Evolutionary conservation across 2,888 invertebrate genomes (phyloP), one percentile per base, ranked within the genome.

Genomic region (Dolichopus griseipennis): DNA sequence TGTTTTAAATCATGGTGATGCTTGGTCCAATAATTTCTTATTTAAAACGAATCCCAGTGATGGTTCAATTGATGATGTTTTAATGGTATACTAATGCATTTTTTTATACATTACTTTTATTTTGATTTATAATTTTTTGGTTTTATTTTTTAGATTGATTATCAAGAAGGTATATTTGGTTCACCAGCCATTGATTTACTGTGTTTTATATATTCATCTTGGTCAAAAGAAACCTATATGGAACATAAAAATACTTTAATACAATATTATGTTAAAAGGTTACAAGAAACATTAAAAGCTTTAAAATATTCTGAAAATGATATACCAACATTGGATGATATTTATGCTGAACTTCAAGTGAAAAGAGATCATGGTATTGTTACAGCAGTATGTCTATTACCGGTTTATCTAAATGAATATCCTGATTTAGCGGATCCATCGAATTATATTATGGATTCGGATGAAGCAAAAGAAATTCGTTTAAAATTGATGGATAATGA

Each of bases 11-110:
- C 84, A 84, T 70, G 83, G 84, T 22, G 84, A 84, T 74, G 71
- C 83, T 20, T 83, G 83, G 83, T 76, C 80, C 5, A 83, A 83
- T 69, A 83, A 84, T 73, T 79, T 83, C 73, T 78, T 84, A 78
- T 83, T 82, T 70, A 76, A 78, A n/a, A 78, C 79, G 70, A 72
- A 78, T 67, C 69, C 73, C 8, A 67, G 72, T 10, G 70, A 76
- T 64, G 78, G 77, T 21, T 76, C 75, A 68, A 72, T 79, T 15
- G 72, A 75, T 65, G 81, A 83, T 73, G 74, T 81, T 62, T 74
- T 77, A 69, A 76, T 82, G 68, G 78, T 79, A 27, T 18, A 27
- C 21, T 66, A 43, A 41, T 34, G 15, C 22, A 43, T n/a, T n/a
- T n/a, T n/a, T n/a, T 62, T 61, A 18, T n/a, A 12, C 27, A 52